Evolutionary conservation across 2,113 vertebrate species (phyloP), one percentile per base, ranked within the genome.

Genomic region (Nesospiza acunhae): DNA sequence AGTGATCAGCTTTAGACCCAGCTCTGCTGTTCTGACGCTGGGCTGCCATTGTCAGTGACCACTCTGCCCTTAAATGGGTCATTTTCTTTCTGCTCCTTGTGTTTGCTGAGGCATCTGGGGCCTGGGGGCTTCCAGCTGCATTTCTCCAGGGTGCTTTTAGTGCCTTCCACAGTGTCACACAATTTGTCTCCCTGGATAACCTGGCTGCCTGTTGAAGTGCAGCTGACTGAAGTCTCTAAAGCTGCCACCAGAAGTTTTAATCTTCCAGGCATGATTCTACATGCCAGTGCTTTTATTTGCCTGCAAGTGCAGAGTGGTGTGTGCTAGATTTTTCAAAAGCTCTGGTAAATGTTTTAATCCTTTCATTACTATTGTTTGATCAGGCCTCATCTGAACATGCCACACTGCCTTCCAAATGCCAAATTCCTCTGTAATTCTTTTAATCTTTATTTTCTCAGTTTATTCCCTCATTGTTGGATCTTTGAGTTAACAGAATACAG

Each of bases 241-340:
- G 79, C 84, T 95, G 76, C 85, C 88, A 87, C 77, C 84, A 69
- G 49, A 81, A 84, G 66, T 86, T 92, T 89, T 78, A 92, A 90
- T 96, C 92, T 86, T 90, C 70, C 66, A 81, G 93, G 90, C 96
- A 90, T 94, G 96, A 96, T 93, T 84, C 79, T 93, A 84, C 93
- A 87, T 69, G 96, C 80, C 86, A 37, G 66, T 81, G 86, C 76
- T 80, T 87, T 86, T 78, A 83, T 86, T 92, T 84, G 76, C 72
- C 76, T 89, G 79, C 79, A 74, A 95, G 88, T 77, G 73, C 55
- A 59, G 88, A 62, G 31, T 28, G 77, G 83, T 41, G 49, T 18
- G 28, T 26, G 33, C 63, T 90, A 90, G 42, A 46, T 75, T 93
- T 90, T 86, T 67, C 68, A 70, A 87, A 94, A 88, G 55, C 64